A percentile compares a stretch with the other conserved stretches of the same genome.
phyloP scores from a whole-genome alignment of 2,888 invertebrate species.

The Platerodrilus igneus region DNA sequence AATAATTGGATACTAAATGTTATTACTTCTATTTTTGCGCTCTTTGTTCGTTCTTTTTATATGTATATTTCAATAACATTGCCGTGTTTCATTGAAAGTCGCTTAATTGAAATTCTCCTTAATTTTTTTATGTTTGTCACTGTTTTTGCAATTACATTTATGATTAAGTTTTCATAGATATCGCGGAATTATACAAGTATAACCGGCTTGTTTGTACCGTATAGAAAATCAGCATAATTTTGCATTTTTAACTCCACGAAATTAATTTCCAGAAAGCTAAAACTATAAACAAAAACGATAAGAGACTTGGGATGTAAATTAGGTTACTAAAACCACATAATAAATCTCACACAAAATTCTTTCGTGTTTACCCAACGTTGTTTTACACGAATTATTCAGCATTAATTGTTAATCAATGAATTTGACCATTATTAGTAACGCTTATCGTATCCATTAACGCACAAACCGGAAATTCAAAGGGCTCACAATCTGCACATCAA shows the following conservation, averaged over 20 bases:
- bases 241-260: too few relatives aligned
- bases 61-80: too few relatives aligned
- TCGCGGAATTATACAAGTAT: not conserved
- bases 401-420: too few relatives aligned
- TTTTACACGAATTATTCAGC: slow-evolving; percentile 22
- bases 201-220: too few relatives aligned
- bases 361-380: slow-evolving; percentile 17
- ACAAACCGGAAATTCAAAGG: slow-evolving; percentile 42
- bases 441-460: slow-evolving; percentile 40
- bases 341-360: slow-evolving; percentile 23
- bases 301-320: slow-evolving; percentile 21
- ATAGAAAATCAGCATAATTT: too few relatives aligned
- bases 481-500: too few relatives aligned
- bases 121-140: not conserved
- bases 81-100: not conserved
- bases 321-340: slow-evolving; percentile 20
- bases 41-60: too few relatives aligned
- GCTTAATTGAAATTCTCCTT: not conserved
- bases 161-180: not conserved
- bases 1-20: too few relatives aligned
- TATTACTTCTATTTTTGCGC: too few relatives aligned
- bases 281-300: slow-evolving; percentile 20
- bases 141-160: not conserved
- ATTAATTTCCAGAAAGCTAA: slow-evolving; percentile 18
- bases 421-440: too few relatives aligned